A percentile compares a stretch with the other conserved stretches of the same genome.
Evolutionary conservation across 2,888 invertebrate species (phyloP).

Genomic region (Petrolisthes manimaculis): DNA sequence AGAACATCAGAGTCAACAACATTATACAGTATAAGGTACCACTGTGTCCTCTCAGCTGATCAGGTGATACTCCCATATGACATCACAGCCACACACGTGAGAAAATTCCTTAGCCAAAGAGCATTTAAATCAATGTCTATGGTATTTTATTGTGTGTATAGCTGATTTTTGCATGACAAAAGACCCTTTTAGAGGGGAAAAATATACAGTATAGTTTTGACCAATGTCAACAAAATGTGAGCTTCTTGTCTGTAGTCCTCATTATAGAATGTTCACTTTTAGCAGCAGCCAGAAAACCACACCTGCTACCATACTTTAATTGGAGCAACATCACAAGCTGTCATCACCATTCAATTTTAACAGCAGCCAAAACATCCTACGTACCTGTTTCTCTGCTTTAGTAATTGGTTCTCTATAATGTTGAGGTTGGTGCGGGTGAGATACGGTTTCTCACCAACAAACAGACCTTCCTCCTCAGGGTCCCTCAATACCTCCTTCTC

Average conservation of each 20-base stretch:
- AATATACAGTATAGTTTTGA: no score
- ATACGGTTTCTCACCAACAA: conserved; percentile 47
- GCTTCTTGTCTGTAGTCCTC: neutral
- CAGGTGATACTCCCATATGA: no score
- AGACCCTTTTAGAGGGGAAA: no score
- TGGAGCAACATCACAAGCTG: neutral
- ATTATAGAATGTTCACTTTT: neutral
- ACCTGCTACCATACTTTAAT: neutral
- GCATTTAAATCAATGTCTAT: no score
- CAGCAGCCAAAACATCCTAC: neutral
- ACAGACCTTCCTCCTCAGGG: conserved; percentile 47
- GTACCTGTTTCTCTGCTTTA: conserved; percentile 39
- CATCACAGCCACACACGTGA: no score
- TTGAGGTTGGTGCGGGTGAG: conserved; percentile 40
- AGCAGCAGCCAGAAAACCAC: neutral
- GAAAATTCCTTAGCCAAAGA: no score
- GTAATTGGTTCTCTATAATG: conserved; percentile 48
- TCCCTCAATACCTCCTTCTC: conserved; percentile 29
- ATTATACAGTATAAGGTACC: no score
- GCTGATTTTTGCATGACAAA: no score
- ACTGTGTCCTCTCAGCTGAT: no score
- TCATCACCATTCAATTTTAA: neutral
- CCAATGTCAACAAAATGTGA: no score
- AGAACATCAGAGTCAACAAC: no score
- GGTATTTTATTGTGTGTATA: no score